phyloP scores from a whole-genome alignment of 2,113 vertebrate species.

The Todiramphus saurophagus region DNA sequence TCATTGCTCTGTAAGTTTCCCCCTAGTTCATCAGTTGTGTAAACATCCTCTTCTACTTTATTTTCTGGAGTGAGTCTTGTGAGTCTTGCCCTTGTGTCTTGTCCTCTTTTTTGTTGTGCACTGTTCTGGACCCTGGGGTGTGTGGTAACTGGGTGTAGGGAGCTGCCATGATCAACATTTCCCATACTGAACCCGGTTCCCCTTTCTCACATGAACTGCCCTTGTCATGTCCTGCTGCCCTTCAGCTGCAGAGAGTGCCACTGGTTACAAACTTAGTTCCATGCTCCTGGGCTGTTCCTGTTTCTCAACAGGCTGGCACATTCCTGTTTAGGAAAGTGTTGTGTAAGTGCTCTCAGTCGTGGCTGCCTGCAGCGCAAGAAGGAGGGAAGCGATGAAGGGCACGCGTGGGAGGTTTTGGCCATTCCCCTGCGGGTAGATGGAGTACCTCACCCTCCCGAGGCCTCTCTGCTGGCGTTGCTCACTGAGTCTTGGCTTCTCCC shows the following conservation, averaged over 20 bases:
- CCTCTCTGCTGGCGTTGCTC: background rate
- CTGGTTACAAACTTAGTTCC: background rate
- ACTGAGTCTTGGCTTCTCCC: background rate
- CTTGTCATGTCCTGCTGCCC: background rate
- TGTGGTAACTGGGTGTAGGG: background rate
- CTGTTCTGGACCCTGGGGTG: background rate
- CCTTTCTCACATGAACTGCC: accelerated
- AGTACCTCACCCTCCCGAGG: background rate
- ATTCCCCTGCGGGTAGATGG: background rate
- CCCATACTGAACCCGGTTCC: background rate
- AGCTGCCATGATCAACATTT: background rate
- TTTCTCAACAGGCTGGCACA: background rate
- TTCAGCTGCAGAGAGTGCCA: background rate
- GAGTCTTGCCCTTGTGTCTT: background rate
- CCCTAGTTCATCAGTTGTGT: background rate
- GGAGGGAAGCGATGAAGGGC: background rate
- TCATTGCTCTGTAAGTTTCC: background rate
- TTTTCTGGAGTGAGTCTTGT: background rate
- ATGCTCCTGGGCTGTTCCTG: background rate
- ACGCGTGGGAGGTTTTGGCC: background rate
- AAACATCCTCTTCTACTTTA: background rate
- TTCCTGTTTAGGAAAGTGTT: background rate
- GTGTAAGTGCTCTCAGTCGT: background rate
- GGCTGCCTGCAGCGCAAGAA: background rate
- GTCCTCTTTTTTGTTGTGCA: background rate